Percentiles rank a stretch among this genome's conserved stretches.
Evolutionary conservation across 2,888 invertebrate species (phyloP).

Genomic region (Patella caerulea): DNA sequence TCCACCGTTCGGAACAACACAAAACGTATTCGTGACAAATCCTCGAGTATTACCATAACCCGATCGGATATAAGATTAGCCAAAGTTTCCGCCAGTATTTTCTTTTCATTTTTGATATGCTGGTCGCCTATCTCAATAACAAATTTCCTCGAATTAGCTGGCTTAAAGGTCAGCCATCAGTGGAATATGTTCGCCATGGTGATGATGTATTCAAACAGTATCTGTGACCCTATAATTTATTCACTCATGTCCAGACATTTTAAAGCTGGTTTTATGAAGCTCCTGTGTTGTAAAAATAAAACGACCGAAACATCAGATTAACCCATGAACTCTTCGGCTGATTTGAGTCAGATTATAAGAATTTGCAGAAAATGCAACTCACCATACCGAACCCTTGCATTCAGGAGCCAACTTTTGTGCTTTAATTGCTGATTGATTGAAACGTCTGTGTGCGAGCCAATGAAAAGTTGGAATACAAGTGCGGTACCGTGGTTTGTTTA

Average conservation of each 20-base stretch:
- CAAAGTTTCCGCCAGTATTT: neutral
- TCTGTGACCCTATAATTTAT: neutral
- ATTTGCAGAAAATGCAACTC: too few species aligned
- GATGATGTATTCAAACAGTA: neutral
- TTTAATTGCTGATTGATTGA: too few species aligned
- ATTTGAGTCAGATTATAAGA: too few species aligned
- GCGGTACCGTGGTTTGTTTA: too few species aligned
- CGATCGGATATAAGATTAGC: conserved; percentile 1
- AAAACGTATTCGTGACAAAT: neutral
- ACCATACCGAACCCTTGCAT: too few species aligned
- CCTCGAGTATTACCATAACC: neutral
- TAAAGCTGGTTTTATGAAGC: neutral
- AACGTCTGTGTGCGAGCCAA: too few species aligned
- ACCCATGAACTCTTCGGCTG: too few species aligned
- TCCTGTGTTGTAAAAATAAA: too few species aligned
- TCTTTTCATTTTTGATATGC: neutral
- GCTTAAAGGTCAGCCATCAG: neutral
- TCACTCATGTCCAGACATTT: neutral
- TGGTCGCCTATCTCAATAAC: neutral
- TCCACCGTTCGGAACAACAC: neutral
- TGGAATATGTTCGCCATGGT: conserved; percentile 5
- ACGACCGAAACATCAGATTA: too few species aligned
- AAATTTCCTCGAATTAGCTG: neutral
- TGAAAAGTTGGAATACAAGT: too few species aligned
- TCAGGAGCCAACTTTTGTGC: too few species aligned